These are phyloP conservation scores for Oncorhynchus kisutch DNA, from an alignment of 2,113 vertebrate species.

Conservation along the genomic window DNA sequence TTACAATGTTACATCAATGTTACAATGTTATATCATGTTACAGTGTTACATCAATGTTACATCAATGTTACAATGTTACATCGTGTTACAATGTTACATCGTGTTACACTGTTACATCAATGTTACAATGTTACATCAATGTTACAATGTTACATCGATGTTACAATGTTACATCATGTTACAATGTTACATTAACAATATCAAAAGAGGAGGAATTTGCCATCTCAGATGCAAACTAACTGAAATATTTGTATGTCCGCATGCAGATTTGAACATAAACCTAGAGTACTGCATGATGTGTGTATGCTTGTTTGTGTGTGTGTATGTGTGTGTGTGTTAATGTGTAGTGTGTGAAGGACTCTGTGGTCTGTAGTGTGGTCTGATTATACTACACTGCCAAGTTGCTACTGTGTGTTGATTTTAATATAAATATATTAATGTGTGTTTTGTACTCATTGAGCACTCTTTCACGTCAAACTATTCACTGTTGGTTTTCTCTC, in stretches of 20 bases:
- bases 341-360: not conserved
- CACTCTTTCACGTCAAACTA: conserved; percentile 3
- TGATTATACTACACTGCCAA: not conserved
- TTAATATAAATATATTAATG: conserved; percentile 28
- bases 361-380: not conserved
- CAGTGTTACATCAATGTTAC: too few species aligned
- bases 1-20: too few species aligned
- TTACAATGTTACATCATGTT: too few species aligned
- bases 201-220: not conserved
- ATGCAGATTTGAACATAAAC: not conserved
- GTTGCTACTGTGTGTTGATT: not conserved
- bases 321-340: not conserved
- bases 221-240: not conserved
- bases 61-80: too few species aligned
- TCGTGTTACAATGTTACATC: too few species aligned
- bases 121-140: too few species aligned
- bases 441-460: not conserved
- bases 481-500: conserved; percentile 22
- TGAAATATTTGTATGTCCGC: not conserved
- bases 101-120: too few species aligned
- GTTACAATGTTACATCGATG: too few species aligned
- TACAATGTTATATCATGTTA: too few species aligned
- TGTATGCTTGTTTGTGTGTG: too few species aligned
- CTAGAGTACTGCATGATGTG: too few species aligned
- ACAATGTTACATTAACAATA: not conserved